Conservation (phyloP, 2,888 invertebrate species). For the Eucera pruinosa region DNA sequence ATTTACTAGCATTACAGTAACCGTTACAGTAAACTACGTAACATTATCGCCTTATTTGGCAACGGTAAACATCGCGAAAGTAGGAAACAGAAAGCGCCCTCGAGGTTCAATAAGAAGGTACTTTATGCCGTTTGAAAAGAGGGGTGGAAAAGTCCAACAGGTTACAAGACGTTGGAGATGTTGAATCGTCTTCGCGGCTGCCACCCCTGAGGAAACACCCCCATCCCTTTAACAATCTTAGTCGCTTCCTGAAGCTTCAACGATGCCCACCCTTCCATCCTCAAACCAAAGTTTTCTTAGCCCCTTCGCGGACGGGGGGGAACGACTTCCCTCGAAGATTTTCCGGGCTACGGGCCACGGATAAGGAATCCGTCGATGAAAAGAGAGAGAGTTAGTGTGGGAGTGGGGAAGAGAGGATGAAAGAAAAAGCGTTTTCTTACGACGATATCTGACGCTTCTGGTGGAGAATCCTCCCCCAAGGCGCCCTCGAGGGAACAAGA, state of each 20-base stretch:
- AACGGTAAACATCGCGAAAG: slow-evolving; percentile 2
- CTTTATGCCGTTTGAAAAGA: slow-evolving; percentile 59
- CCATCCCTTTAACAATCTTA: slow-evolving; percentile 61
- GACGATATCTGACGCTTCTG: slow-evolving; percentile 52
- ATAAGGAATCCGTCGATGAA: slow-evolving; percentile 80
- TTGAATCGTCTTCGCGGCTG: slow-evolving; percentile 59
- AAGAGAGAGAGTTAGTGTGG: slow-evolving; percentile 58
- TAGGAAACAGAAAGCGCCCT: slow-evolving; percentile 31
- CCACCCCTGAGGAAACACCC: slow-evolving; percentile 60
- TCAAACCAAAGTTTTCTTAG: slow-evolving; percentile 70
- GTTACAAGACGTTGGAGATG: slow-evolving; percentile 77
- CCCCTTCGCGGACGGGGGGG: slow-evolving; percentile 68
- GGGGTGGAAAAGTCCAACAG: slow-evolving; percentile 80
- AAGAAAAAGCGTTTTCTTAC: slow-evolving; percentile 71
- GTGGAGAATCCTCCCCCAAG: slow-evolving; percentile 36
- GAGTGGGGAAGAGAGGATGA: slow-evolving; percentile 44
- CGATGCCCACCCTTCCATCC: slow-evolving; percentile 53
- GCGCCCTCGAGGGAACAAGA: slow-evolving; percentile 74
- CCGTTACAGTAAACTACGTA: too few relatives aligned
- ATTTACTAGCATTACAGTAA: too few relatives aligned
- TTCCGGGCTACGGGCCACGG: slow-evolving; percentile 72
- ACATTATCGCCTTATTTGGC: background rate
- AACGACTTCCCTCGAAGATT: slow-evolving; percentile 75
- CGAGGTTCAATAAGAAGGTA: slow-evolving; percentile 52
- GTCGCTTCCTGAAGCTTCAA: slow-evolving; percentile 63